Conservation (phyloP, 2,113 vertebrate genomes). For the Ia io region DNA sequence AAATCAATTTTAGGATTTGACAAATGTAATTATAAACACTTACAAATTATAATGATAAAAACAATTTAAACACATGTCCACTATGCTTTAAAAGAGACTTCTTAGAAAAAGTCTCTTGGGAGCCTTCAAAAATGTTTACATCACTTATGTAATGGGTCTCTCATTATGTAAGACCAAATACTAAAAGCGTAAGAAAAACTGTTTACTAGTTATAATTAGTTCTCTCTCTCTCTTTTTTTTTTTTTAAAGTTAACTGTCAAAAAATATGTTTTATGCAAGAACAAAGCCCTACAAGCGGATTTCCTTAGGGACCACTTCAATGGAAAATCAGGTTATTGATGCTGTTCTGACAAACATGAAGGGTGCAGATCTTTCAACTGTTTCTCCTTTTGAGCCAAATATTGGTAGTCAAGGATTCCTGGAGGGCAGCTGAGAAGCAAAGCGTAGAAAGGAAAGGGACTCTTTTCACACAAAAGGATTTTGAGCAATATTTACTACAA, state of each 20-base stretch:
- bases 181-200: neutral
- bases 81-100: neutral
- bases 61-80: neutral
- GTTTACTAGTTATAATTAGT: neutral
- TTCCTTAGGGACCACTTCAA: neutral
- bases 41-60: conserved; percentile 6
- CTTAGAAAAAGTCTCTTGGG: neutral
- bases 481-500: neutral
- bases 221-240: neutral
- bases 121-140: neutral
- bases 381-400: neutral
- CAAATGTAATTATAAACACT: conserved; percentile 6
- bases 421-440: neutral
- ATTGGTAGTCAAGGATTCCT: neutral
- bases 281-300: neutral
- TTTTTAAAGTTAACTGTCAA: neutral
- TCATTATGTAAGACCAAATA: conserved; percentile 13
- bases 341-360: neutral
- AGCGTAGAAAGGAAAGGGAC: neutral
- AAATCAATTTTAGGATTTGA: neutral
- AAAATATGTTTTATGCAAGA: neutral
- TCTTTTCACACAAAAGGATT: neutral
- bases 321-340: neutral
- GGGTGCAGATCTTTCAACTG: neutral
- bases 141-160: neutral